Base-by-base conservation (phyloP, 2,797 vertebrate genomes). In the Geotria australis region DNA sequence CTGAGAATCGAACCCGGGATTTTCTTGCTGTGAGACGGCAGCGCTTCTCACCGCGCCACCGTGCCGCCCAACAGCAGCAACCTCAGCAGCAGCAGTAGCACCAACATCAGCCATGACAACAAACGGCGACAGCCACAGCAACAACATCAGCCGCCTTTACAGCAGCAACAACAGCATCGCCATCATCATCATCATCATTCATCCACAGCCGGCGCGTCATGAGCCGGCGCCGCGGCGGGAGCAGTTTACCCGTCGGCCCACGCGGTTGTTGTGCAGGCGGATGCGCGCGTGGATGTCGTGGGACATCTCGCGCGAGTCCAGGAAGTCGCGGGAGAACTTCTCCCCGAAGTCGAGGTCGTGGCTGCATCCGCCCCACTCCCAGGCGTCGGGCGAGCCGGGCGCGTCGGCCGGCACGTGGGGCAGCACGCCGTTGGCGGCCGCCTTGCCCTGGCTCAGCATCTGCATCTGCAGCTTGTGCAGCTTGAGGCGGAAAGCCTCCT, bases 311-410 rank as follows among this genome's bases (percentile, higher is more conserved):
- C 88, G 78, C 59, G 88, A 85, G 61, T 98, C 91, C 2, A 98
- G 73, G 70, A 98, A 96, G 66, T 98, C 91, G 66, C 81, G 79
- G 48, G 91, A 95, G 73, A 98, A 98, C 68, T 83, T 83, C 67
- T 94, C 86, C 55, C 86, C 91, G 47, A 83, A 98, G 65, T 95
- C 86, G 73, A 98, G 81, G 1, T 98, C 83, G 0, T 88, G 91
- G 66, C 91, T 98, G 74, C 91, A 98, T 63, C 91, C 91, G 3
- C 88, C 88, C 91, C 91, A 98, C 58, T 96, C 91, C 91, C 91
- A 98, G 68, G 86, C 81, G 72, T 94, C 88, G 69, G 89, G 83
- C 46, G 83, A 80, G 53, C 81, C 81, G 0, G 80, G 79, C 57
- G 79, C 72, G 51, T 88, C 83, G 0, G 76, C 73, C 0, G 86